phyloP scores from a whole-genome alignment of 2,888 invertebrate genomes.

The Nycteola revayana region DNA sequence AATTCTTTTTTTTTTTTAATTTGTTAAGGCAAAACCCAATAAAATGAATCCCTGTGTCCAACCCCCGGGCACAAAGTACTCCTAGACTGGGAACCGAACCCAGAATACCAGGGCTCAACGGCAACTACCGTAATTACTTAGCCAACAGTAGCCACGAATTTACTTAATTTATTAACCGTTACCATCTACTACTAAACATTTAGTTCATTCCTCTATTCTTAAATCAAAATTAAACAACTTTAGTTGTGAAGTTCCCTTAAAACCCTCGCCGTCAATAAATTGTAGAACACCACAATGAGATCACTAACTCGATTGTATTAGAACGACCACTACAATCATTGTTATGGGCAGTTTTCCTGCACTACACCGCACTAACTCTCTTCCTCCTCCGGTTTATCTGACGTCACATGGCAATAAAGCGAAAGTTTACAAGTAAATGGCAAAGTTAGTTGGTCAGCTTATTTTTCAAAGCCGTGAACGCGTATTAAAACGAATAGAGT shows the following conservation, averaged over 20 bases:
- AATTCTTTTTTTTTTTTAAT: too few species aligned
- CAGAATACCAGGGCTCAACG: too few species aligned
- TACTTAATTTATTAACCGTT: too few species aligned
- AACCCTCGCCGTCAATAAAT: constrained; percentile 8
- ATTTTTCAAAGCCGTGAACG: constrained; percentile 41
- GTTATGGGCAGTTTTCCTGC: constrained; percentile 32
- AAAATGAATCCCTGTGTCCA: too few species aligned
- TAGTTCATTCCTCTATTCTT: too few species aligned
- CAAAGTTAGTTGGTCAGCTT: constrained; percentile 34
- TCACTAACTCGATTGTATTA: constrained; percentile 7
- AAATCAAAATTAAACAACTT: too few species aligned
- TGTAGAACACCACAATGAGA: constrained; percentile 12
- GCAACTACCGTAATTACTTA: too few species aligned
- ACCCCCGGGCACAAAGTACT: too few species aligned
- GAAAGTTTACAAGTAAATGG: constrained; percentile 46
- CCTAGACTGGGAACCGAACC: too few species aligned
- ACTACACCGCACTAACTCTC: constrained; percentile 35
- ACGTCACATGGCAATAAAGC: constrained; percentile 56
- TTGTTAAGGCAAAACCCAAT: too few species aligned
- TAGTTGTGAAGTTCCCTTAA: neutral
- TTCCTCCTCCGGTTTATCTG: constrained; percentile 39
- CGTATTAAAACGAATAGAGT: constrained; percentile 21
- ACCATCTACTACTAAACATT: too few species aligned
- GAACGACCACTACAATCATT: constrained; percentile 25
- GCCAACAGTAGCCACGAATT: too few species aligned